Percentiles rank a stretch among this genome's conserved stretches.
phyloP scores from a whole-genome alignment of 2,113 vertebrate genomes.

The Heliornis fulica region DNA sequence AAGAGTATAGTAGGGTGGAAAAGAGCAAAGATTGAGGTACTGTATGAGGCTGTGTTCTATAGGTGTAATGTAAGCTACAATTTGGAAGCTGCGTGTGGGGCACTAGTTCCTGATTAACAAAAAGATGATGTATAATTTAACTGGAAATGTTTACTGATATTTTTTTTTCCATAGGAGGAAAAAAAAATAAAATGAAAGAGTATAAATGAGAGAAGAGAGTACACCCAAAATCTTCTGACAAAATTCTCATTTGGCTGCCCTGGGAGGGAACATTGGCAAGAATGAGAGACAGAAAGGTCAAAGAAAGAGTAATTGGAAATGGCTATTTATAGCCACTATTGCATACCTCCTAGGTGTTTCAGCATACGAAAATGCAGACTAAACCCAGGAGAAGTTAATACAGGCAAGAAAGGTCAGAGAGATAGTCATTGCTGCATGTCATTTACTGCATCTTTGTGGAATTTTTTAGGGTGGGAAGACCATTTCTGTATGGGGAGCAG shows the following conservation, averaged over 20 bases:
- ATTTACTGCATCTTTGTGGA: background rate
- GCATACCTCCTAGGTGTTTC: background rate
- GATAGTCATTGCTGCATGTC: background rate
- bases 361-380: background rate
- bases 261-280: background rate
- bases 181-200: background rate
- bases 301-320: constrained; percentile 10
- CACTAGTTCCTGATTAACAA: background rate
- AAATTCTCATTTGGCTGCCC: background rate
- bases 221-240: background rate
- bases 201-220: background rate
- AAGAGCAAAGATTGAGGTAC: background rate
- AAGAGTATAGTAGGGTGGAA: background rate
- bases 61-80: background rate
- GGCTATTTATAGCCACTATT: constrained; percentile 16
- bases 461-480: background rate
- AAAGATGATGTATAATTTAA: background rate
- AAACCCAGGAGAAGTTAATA: background rate
- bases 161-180: background rate
- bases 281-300: constrained; percentile 21
- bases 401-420: background rate
- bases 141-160: background rate
- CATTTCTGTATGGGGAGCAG: background rate
- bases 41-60: background rate
- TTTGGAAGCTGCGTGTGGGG: background rate